phyloP scores from a whole-genome alignment of 2,888 invertebrate genomes.

The Drosophila mimetica region DNA sequence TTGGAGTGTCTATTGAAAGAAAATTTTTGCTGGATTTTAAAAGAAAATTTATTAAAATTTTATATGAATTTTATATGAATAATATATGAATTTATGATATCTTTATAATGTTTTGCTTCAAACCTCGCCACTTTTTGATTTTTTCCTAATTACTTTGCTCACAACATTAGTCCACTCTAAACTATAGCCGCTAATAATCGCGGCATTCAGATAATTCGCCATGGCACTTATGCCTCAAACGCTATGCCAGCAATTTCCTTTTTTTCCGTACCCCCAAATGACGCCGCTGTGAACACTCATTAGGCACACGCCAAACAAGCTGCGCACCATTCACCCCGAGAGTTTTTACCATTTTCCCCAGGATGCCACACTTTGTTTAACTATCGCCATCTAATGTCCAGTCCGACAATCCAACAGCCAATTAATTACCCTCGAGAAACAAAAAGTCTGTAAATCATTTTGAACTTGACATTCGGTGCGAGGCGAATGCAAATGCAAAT shows the following conservation, averaged over 20 bases:
- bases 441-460: conserved; percentile 71
- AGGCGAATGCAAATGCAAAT: conserved; percentile 53
- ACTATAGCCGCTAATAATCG: background rate
- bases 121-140: too few species aligned
- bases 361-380: conserved; percentile 25
- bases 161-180: background rate
- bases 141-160: background rate
- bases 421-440: conserved; percentile 63
- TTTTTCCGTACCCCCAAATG: conserved; percentile 2
- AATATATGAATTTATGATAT: too few species aligned
- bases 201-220: conserved; percentile 6
- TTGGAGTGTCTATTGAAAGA: too few species aligned
- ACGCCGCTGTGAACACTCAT: conserved; percentile 28
- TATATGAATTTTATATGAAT: too few species aligned
- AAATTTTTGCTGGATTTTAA: background rate
- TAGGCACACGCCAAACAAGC: conserved; percentile 44
- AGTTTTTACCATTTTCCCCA: conserved; percentile 9
- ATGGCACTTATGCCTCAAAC: conserved; percentile 2
- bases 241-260: background rate
- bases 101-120: too few species aligned
- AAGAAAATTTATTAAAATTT: too few species aligned
- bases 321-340: conserved; percentile 30
- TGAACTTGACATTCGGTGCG: conserved; percentile 74
- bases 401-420: conserved; percentile 43
- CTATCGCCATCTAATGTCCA: conserved; percentile 32